phyloP scores from a whole-genome alignment of 2,888 invertebrate species.

The Hypolimnas misippus region DNA sequence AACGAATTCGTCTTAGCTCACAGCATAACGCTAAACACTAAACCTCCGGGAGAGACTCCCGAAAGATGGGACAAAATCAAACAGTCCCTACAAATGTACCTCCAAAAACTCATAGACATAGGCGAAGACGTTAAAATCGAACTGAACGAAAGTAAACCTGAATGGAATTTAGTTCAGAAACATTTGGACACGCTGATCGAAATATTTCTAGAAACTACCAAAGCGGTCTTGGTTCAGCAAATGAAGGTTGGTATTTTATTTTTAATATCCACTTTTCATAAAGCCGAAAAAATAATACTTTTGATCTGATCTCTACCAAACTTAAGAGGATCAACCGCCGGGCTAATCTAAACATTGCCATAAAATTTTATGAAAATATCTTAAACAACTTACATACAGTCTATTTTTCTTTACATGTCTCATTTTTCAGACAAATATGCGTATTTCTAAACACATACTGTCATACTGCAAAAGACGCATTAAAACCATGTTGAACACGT shows the following conservation, averaged over 20 bases:
- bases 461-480: no score
- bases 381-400: no score
- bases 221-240: conserved; percentile 83
- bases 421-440: no score
- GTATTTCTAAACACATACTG: no score
- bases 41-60: conserved; percentile 77
- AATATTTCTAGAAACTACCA: conserved; percentile 84
- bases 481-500: no score
- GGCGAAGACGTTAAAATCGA: conserved; percentile 80
- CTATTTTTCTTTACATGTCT: no score
- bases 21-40: conserved; percentile 77
- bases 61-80: conserved; percentile 80
- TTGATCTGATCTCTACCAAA: no score
- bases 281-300: no score
- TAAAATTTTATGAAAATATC: no score
- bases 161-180: conserved; percentile 68
- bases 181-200: conserved; percentile 80
- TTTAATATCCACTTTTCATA: no score
- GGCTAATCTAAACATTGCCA: no score
- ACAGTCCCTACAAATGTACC: conserved; percentile 71
- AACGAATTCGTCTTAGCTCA: conserved; percentile 83
- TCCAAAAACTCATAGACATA: conserved; percentile 77
- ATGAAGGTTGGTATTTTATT: conserved; percentile 75
- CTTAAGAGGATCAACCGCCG: no score
- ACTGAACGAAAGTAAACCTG: conserved; percentile 70